phyloP scores from a whole-genome alignment of 2,797 vertebrate genomes.

The Tachyglossus aculeatus region DNA sequence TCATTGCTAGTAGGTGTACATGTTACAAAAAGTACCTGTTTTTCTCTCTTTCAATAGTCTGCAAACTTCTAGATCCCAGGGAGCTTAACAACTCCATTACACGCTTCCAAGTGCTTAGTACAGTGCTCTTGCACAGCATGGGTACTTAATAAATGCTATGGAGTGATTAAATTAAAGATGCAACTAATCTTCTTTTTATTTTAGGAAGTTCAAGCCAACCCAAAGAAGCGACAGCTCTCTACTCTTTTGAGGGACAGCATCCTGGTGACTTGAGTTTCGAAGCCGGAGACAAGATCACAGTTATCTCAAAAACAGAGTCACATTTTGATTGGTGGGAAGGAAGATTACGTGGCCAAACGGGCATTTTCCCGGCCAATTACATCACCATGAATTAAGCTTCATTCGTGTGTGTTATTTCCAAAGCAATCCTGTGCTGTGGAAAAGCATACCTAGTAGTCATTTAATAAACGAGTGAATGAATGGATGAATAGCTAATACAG shows the following conservation, averaged over 20 bases:
- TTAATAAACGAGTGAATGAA: not conserved
- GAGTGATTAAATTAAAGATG: not conserved
- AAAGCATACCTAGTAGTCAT: too few species aligned
- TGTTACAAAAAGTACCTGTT: too few species aligned
- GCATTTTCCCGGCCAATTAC: conserved; percentile 97
- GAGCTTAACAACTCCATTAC: too few species aligned
- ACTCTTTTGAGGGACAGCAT: conserved; percentile 87
- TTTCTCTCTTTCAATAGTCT: too few species aligned
- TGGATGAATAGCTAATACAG: not conserved
- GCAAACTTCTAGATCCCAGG: too few species aligned
- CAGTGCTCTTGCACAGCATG: too few species aligned
- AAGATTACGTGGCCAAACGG: conserved; percentile 78
- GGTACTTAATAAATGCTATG: too few species aligned
- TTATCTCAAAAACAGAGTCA: conserved; percentile 85
- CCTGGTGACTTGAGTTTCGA: conserved; percentile 89
- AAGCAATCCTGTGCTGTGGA: too few species aligned
- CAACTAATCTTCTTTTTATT: conserved; percentile 28
- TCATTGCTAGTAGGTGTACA: too few species aligned
- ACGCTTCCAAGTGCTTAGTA: too few species aligned
- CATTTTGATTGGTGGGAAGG: conserved; percentile 99
- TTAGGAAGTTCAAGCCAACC: conserved; percentile 62
- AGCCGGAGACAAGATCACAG: conserved; percentile 86
- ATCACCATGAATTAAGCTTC: conserved; percentile 74
- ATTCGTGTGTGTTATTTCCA: conserved; percentile 3
- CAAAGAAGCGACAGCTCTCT: conserved; percentile 85